A percentile compares a stretch with the other conserved stretches of the same genome.
Evolutionary conservation across 2,113 vertebrate species (phyloP).

Genomic region (Empidonax alnorum): DNA sequence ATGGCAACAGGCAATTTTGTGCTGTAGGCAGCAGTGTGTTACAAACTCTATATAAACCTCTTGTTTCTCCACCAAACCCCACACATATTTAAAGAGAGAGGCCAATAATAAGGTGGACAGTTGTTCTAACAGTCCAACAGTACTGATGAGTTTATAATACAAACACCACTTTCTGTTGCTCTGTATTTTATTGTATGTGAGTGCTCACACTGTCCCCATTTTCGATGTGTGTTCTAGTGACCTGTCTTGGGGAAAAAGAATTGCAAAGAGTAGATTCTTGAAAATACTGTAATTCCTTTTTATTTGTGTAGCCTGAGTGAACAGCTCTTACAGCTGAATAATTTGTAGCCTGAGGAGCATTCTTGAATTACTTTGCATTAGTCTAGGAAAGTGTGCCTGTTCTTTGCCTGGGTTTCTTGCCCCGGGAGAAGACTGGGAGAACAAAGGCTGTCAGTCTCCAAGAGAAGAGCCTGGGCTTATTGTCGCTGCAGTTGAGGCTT

Average conservation of each 20-base stretch:
- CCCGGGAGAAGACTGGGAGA: conserved; percentile 8
- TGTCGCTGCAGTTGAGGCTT: not conserved
- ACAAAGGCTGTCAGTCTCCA: conserved; percentile 25
- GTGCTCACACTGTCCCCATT: not conserved
- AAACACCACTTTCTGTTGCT: not conserved
- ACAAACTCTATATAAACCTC: not conserved
- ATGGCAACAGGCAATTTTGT: not conserved
- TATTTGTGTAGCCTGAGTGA: conserved; percentile 53
- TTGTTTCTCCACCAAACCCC: not conserved
- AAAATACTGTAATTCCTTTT: conserved; percentile 43
- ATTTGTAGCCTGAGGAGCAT: conserved; percentile 67
- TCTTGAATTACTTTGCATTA: conserved; percentile 61
- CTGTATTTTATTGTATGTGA: not conserved
- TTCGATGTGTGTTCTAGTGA: conserved; percentile 19
- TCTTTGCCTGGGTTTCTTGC: conserved; percentile 42
- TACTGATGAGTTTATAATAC: not conserved
- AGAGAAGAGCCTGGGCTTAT: not conserved
- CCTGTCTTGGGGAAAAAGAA: not conserved
- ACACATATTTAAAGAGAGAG: not conserved
- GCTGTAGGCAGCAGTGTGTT: rapidly evolving
- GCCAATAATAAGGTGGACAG: not conserved
- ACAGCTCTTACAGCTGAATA: conserved; percentile 32
- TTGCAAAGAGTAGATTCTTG: conserved; percentile 43
- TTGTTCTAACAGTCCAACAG: not conserved
- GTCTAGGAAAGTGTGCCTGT: conserved; percentile 53